These are phyloP conservation scores for Scrobipalpa costella DNA, from an alignment of 2,888 invertebrate species.

Conservation along the genomic window DNA sequence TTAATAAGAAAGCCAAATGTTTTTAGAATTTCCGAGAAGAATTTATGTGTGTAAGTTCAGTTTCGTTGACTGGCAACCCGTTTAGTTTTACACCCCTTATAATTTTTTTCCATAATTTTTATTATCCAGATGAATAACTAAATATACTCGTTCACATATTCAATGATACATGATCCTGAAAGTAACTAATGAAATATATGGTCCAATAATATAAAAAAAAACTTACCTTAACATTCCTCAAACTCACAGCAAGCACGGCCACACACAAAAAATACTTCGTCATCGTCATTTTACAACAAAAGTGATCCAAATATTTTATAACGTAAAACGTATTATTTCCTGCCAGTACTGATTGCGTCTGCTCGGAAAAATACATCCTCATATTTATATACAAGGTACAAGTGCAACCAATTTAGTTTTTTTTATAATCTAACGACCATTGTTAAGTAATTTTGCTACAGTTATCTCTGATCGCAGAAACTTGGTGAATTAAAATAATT, in stretches of 20 bases:
- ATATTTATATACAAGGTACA: constrained; percentile 19
- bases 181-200: no score
- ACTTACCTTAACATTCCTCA: constrained; percentile 38
- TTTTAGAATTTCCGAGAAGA: no score
- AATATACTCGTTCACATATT: no score
- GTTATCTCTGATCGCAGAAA: constrained; percentile 19
- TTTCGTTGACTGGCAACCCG: no score
- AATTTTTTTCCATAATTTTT: no score
- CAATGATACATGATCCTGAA: no score
- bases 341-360: neutral
- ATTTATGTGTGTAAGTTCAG: no score
- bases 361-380: neutral
- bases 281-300: constrained; percentile 31
- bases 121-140: no score
- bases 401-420: constrained; percentile 10
- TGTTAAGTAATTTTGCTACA: constrained; percentile 22
- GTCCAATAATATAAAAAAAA: neutral
- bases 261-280: constrained; percentile 34
- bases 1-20: no score
- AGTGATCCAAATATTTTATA: constrained; percentile 5
- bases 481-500: constrained; percentile 7
- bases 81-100: no score
- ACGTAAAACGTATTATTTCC: constrained; percentile 3
- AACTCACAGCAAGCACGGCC: constrained; percentile 34
- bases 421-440: constrained; percentile 11